Percentiles rank a stretch among this genome's conserved stretches.
phyloP scores from a whole-genome alignment of 2,888 invertebrate genomes.

The Andrena flavipes region DNA sequence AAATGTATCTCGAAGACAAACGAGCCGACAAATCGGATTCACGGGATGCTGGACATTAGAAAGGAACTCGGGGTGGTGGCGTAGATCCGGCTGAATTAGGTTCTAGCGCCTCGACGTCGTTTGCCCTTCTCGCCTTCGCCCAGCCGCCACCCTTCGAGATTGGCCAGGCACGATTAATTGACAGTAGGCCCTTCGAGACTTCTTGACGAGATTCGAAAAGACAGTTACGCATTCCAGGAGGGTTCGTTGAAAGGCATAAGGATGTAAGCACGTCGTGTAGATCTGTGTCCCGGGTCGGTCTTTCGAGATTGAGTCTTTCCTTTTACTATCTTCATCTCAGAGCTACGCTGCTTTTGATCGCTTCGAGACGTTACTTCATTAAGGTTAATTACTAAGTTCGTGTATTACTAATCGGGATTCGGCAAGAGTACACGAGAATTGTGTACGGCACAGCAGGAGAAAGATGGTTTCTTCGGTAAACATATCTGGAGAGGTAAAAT shows the following conservation, averaged over 20 bases:
- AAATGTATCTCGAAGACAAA: constrained; percentile 66
- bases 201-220: constrained; percentile 79
- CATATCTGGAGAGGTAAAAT: too few species aligned
- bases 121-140: constrained; percentile 55
- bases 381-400: constrained; percentile 41
- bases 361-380: neutral
- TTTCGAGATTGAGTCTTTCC: constrained; percentile 41
- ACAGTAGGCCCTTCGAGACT: constrained; percentile 78
- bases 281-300: constrained; percentile 38
- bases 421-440: too few species aligned
- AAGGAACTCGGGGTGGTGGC: constrained; percentile 52
- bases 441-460: too few species aligned
- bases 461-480: too few species aligned
- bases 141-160: constrained; percentile 75
- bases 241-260: constrained; percentile 68
- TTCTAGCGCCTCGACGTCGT: constrained; percentile 66
- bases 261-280: constrained; percentile 50
- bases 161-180: constrained; percentile 83
- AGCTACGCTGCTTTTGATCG: constrained; percentile 16
- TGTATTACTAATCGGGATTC: neutral
- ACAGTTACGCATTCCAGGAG: constrained; percentile 77
- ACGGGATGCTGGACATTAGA: constrained; percentile 74
- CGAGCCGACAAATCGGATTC: constrained; percentile 80
- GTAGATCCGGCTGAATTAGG: constrained; percentile 73
- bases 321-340: constrained; percentile 52